A percentile compares a stretch with the other conserved stretches of the same genome.
Evolutionary conservation across 2,113 vertebrate genomes (phyloP).

Genomic region (Sinocyclocheilus anshuiensis): DNA sequence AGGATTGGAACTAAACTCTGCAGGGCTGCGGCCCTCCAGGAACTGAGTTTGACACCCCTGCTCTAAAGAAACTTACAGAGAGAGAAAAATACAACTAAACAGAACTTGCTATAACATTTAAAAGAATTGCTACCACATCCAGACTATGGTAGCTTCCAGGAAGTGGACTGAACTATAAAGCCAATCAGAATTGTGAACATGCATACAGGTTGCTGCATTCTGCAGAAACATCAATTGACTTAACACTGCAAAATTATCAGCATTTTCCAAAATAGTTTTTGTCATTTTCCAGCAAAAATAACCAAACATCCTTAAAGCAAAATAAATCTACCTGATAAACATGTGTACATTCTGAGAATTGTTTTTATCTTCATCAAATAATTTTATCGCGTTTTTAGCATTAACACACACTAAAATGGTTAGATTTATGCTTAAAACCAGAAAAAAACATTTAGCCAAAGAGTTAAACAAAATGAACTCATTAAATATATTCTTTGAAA

Average conservation of each 20-base stretch:
- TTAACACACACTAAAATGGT: neutral
- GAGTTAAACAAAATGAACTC: neutral
- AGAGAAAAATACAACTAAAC: neutral
- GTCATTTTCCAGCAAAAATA: neutral
- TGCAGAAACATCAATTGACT: neutral
- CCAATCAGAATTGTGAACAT: slow-evolving; percentile 16
- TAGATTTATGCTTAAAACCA: neutral
- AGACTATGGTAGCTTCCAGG: slow-evolving; percentile 12
- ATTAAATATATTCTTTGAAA: neutral
- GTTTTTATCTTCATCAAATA: neutral
- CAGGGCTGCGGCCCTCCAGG: too few species aligned
- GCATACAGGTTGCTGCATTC: too few species aligned
- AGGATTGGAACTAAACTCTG: too few species aligned
- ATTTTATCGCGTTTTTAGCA: neutral
- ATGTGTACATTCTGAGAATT: neutral
- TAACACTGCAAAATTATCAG: neutral
- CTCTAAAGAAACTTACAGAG: neutral
- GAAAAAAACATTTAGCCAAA: too few species aligned
- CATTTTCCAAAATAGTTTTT: too few species aligned
- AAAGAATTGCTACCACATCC: slow-evolving; percentile 36
- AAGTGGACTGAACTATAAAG: slow-evolving; percentile 37
- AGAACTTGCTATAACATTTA: neutral
- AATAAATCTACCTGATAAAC: neutral
- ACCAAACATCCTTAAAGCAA: neutral
- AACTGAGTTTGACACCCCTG: too few species aligned